Percentiles rank a stretch among this genome's conserved stretches.
phyloP scores from a whole-genome alignment of 2,888 invertebrate genomes.

The Esperia sulphurella region DNA sequence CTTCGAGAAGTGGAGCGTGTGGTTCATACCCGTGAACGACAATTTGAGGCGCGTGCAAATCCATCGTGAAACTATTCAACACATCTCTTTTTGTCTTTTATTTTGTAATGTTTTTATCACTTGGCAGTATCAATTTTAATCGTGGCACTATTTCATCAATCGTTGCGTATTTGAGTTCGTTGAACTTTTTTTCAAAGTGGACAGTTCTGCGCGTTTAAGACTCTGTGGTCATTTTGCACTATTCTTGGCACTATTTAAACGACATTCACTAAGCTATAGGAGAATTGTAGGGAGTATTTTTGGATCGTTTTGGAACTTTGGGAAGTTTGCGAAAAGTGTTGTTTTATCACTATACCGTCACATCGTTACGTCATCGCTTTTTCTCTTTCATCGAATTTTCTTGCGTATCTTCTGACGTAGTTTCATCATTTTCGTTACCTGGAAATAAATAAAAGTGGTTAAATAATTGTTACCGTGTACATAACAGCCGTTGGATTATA shows the following conservation, averaged over 20 bases:
- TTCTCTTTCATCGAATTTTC: conserved; percentile 44
- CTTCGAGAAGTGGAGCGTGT: conserved; percentile 68
- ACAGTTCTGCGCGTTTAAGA: conserved; percentile 24
- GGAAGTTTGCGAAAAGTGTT: conserved; percentile 17
- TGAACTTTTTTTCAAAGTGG: conserved; percentile 18
- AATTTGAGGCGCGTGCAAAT: conserved; percentile 67
- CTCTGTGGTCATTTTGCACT: conserved; percentile 30
- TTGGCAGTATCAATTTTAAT: conserved; percentile 14
- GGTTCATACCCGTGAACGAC: conserved; percentile 71
- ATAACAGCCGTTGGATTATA: no score
- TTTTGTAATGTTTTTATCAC: conserved; percentile 8
- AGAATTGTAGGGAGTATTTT: conserved; percentile 53
- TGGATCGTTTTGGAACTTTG: conserved; percentile 26
- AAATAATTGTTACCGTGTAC: no score
- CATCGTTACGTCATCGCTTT: conserved; percentile 32
- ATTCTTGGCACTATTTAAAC: conserved; percentile 41
- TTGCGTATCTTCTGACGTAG: conserved; percentile 53
- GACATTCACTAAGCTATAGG: conserved; percentile 24
- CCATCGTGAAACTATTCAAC: conserved; percentile 42
- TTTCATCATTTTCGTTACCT: conserved; percentile 56
- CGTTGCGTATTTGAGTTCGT: conserved; percentile 39
- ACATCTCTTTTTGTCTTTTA: conserved; percentile 27
- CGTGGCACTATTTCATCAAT: conserved; percentile 32
- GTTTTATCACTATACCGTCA: conserved; percentile 34
- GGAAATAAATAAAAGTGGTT: conserved; percentile 33